Evolutionary conservation across 2,888 invertebrate genomes (phyloP).

Genomic region (Noctua janthina): DNA sequence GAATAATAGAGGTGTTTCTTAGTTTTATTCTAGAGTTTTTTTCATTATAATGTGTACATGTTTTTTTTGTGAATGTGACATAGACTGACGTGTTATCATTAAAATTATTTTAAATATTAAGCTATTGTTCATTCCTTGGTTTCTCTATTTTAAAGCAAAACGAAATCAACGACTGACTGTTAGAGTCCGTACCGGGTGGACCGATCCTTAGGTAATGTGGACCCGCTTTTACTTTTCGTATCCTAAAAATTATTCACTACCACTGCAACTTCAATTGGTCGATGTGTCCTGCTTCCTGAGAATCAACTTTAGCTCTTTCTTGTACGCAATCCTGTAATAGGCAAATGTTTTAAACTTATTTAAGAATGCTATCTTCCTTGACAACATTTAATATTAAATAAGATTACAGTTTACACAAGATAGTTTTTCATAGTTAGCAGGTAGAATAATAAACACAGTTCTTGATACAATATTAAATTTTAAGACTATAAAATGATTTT

Average conservation of each 20-base stretch:
- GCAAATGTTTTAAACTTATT: neutral
- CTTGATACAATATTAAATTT: neutral
- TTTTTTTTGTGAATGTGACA: neutral
- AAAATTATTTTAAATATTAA: neutral
- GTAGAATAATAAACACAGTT: neutral
- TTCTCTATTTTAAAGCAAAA: neutral
- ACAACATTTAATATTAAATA: neutral
- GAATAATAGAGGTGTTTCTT: too few relatives aligned
- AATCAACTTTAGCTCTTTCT: neutral
- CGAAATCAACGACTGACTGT: neutral
- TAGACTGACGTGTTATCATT: neutral
- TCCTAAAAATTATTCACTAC: neutral
- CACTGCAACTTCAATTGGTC: neutral
- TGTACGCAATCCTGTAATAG: neutral
- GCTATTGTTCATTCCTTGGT: neutral
- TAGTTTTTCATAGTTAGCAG: neutral
- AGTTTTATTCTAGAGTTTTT: too few relatives aligned
- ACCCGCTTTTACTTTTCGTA: neutral
- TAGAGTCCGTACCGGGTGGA: neutral
- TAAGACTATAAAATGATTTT: neutral
- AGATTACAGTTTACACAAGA: neutral
- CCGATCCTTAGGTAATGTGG: neutral
- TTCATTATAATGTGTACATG: too few relatives aligned
- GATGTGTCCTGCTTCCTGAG: neutral
- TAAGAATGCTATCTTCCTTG: neutral